These are phyloP conservation scores for Champsocephalus gunnari DNA, from an alignment of 2,797 vertebrate genomes.

Conservation along the genomic window DNA sequence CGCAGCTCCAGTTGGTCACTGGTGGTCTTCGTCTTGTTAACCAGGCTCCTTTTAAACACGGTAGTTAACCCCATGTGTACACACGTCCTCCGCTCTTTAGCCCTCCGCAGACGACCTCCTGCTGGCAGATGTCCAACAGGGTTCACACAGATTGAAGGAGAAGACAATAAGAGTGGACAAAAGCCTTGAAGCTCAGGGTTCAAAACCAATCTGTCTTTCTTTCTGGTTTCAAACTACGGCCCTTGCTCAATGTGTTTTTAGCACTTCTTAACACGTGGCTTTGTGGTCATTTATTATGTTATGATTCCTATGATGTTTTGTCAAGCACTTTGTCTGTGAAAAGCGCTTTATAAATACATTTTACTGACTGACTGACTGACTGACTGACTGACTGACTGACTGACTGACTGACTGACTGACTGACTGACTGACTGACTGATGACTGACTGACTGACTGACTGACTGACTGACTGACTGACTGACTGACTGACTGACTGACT, in stretches of 20 bases:
- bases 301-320: too few species aligned
- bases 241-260: not conserved
- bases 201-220: not conserved
- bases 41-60: constrained; percentile 48
- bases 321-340: too few species aligned
- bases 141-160: constrained; percentile 24
- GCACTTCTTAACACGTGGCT: too few species aligned
- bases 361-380: too few species aligned
- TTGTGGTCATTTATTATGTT: too few species aligned
- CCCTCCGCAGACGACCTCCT: constrained; percentile 18
- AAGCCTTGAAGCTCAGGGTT: not conserved
- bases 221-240: constrained; percentile 18
- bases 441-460: too few species aligned
- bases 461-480: too few species aligned
- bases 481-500: too few species aligned
- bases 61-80: constrained; percentile 20
- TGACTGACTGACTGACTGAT: too few species aligned
- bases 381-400: too few species aligned
- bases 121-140: constrained; percentile 18
- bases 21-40: constrained; percentile 18
- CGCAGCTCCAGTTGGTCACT: constrained; percentile 11
- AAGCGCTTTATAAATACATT: too few species aligned
- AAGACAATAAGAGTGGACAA: constrained; percentile 3
- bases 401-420: too few species aligned
- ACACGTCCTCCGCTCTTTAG: not conserved